A percentile compares a stretch with the other conserved stretches of the same genome.
Conservation (phyloP, 1,140 invertebrate species). For the Hirudo medicinalis region DNA sequence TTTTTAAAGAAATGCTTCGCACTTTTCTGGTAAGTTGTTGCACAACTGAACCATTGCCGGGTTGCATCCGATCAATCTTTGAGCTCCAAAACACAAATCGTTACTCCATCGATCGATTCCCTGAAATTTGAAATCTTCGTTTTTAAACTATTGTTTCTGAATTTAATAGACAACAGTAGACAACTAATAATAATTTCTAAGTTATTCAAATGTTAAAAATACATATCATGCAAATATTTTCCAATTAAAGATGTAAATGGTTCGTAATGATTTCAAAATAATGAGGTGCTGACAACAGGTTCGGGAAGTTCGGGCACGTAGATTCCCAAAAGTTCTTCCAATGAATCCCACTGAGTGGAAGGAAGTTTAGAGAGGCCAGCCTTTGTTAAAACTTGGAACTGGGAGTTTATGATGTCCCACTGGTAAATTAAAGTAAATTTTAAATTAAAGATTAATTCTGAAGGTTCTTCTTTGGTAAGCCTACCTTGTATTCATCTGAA, state of each 20-base stretch:
- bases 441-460: background rate
- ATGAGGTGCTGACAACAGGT: conserved; percentile 15
- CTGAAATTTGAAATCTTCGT: background rate
- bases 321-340: conserved; percentile 15
- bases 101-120: conserved; percentile 22
- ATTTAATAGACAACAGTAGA: no score
- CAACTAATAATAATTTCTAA: no score
- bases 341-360: conserved; percentile 11
- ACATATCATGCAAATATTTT: background rate
- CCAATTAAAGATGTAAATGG: background rate
- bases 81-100: conserved; percentile 25
- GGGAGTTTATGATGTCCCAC: conserved; percentile 16
- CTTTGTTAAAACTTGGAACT: conserved; percentile 13
- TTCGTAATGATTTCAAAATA: background rate
- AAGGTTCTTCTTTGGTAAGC: conserved; percentile 3
- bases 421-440: conserved; percentile 7
- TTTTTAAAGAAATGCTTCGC: conserved; percentile 20
- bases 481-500: conserved; percentile 41
- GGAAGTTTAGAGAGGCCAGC: conserved; percentile 10
- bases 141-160: background rate
- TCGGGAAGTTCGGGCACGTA: conserved; percentile 12
- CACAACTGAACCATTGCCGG: conserved; percentile 33
- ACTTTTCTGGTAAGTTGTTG: conserved; percentile 37
- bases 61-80: conserved; percentile 28
- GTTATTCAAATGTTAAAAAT: no score